Percentiles rank a stretch among this genome's conserved stretches.
Conservation (phyloP, 2,113 vertebrate genomes). For the Etheostoma spectabile region DNA sequence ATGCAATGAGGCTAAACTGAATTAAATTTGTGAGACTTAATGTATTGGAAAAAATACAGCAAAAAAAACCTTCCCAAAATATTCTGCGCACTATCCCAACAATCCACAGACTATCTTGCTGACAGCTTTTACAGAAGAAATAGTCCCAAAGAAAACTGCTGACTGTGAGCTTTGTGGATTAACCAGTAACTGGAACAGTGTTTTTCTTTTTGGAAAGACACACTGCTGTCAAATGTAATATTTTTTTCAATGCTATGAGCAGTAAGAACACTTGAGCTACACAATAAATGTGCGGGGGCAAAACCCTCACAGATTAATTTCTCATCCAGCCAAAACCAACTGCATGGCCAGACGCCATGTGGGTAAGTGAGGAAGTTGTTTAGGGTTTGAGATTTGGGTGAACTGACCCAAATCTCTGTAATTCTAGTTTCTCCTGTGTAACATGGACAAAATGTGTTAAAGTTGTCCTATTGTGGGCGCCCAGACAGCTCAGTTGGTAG, state of each 20-base stretch:
- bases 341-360: background rate
- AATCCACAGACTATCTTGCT: slow-evolving; percentile 3
- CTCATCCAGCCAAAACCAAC: background rate
- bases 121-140: slow-evolving; percentile 15
- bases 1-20: background rate
- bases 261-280: background rate
- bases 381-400: background rate
- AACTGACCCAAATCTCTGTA: background rate
- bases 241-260: slow-evolving; percentile 12
- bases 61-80: too few species aligned
- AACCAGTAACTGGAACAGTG: background rate
- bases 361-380: background rate
- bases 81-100: background rate
- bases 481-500: too few species aligned
- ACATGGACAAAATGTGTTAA: background rate
- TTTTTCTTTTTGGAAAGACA: slow-evolving; percentile 24
- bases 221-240: slow-evolving; percentile 15
- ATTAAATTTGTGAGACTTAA: background rate
- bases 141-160: slow-evolving; percentile 33
- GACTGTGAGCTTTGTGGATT: slow-evolving; percentile 44
- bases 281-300: background rate
- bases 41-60: background rate
- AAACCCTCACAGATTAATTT: background rate
- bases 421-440: background rate
- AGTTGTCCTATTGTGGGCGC: background rate